A percentile compares a stretch with the other conserved stretches of the same genome.
Conservation (phyloP, 2,888 invertebrate species). For the Platycnemis pennipes region DNA sequence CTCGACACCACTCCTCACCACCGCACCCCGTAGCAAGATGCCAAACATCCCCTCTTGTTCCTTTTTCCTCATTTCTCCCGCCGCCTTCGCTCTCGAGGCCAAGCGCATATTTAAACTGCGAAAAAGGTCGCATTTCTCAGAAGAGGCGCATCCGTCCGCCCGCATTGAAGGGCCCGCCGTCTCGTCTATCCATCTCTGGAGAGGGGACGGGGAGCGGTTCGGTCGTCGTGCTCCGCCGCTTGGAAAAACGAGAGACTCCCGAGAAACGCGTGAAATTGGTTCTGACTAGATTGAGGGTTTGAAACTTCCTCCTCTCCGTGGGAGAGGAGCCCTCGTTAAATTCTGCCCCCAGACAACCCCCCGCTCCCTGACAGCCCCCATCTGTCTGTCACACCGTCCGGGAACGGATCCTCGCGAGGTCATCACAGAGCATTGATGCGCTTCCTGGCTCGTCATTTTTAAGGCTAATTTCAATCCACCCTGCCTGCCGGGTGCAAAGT, state of each 20-base stretch:
- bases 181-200: not conserved
- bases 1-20: not conserved
- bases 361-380: too few relatives aligned
- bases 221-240: not conserved
- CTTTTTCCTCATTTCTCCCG: not conserved
- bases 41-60: not conserved
- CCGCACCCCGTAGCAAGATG: not conserved
- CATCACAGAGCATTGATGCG: too few relatives aligned
- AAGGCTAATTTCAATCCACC: too few relatives aligned
- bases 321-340: not conserved
- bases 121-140: not conserved
- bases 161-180: not conserved
- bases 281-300: not conserved
- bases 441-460: too few relatives aligned
- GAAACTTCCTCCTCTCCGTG: too few relatives aligned
- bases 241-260: constrained; percentile 15
- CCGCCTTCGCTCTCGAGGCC: not conserved
- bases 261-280: constrained; percentile 1
- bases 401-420: too few relatives aligned
- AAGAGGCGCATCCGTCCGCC: not conserved
- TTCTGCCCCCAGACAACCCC: not conserved
- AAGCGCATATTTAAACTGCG: not conserved
- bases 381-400: too few relatives aligned
- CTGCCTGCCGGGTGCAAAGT: too few relatives aligned
- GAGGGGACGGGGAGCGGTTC: not conserved